These are phyloP conservation scores for Tuta absoluta DNA, from an alignment of 2,888 invertebrate genomes.

Conservation along the genomic window DNA sequence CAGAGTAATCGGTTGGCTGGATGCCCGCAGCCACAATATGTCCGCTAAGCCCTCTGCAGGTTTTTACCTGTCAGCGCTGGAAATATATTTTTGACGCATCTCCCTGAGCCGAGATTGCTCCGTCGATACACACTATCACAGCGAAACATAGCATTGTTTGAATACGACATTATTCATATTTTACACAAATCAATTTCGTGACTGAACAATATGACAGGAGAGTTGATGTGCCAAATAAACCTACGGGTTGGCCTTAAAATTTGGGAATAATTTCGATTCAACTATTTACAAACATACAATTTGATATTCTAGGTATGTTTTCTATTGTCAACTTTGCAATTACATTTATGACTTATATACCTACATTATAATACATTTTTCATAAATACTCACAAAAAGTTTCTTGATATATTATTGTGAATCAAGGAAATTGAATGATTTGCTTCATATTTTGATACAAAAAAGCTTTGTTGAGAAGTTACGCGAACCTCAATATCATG, in stretches of 20 bases:
- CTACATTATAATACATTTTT: too few relatives aligned
- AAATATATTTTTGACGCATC: background rate
- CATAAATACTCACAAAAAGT: too few relatives aligned
- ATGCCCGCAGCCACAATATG: slow-evolving; percentile 8
- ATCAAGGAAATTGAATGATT: background rate
- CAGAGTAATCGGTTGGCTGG: slow-evolving; percentile 10
- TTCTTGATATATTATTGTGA: too few relatives aligned
- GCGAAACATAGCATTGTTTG: background rate
- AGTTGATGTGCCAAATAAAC: too few relatives aligned
- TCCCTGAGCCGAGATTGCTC: background rate
- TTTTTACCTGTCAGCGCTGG: background rate
- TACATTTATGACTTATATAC: too few relatives aligned
- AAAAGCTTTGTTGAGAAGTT: background rate
- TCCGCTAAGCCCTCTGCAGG: slow-evolving; percentile 2
- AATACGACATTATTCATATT: background rate
- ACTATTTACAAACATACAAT: too few relatives aligned
- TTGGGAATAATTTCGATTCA: too few relatives aligned
- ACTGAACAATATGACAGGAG: too few relatives aligned
- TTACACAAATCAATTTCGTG: too few relatives aligned
- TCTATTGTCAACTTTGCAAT: too few relatives aligned
- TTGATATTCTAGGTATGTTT: too few relatives aligned
- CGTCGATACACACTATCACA: background rate
- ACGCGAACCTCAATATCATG: background rate
- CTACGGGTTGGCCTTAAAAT: too few relatives aligned
- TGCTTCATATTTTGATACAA: background rate